Evolutionary conservation across 2,888 invertebrate species (phyloP).

Genomic region (Notodonta dromedarius): DNA sequence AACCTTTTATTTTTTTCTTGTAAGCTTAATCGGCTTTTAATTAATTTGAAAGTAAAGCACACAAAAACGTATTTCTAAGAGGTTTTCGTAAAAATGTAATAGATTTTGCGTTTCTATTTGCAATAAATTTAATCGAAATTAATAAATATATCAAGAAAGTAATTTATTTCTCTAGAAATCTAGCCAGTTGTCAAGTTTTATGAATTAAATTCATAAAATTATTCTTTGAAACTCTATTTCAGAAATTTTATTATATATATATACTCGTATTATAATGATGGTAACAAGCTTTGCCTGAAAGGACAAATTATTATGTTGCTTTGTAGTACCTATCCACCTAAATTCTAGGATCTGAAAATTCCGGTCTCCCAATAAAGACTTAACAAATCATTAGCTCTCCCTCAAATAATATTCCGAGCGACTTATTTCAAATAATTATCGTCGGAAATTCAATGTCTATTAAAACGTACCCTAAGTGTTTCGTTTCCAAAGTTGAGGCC

Average conservation of each 20-base stretch:
- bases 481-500: conserved; percentile 32
- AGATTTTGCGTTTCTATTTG: not conserved
- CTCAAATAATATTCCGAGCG: conserved; percentile 20
- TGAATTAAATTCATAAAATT: too few species aligned
- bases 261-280: too few species aligned
- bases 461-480: conserved; percentile 32
- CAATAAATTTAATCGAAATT: not conserved
- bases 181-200: not conserved
- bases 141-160: too few species aligned
- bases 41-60: not conserved
- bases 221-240: too few species aligned
- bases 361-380: not conserved
- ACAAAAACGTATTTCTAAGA: not conserved
- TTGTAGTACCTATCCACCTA: too few species aligned
- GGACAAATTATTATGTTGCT: too few species aligned
- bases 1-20: not conserved
- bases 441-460: conserved; percentile 27
- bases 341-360: not conserved
- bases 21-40: conserved; percentile 1
- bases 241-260: too few species aligned
- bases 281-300: too few species aligned
- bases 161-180: not conserved
- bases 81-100: not conserved
- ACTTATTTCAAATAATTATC: conserved; percentile 31
- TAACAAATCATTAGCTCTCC: conserved; percentile 17